Evolutionary conservation across 2,888 invertebrate species (phyloP).

Genomic region (Spatulosminthurus flaviceps): DNA sequence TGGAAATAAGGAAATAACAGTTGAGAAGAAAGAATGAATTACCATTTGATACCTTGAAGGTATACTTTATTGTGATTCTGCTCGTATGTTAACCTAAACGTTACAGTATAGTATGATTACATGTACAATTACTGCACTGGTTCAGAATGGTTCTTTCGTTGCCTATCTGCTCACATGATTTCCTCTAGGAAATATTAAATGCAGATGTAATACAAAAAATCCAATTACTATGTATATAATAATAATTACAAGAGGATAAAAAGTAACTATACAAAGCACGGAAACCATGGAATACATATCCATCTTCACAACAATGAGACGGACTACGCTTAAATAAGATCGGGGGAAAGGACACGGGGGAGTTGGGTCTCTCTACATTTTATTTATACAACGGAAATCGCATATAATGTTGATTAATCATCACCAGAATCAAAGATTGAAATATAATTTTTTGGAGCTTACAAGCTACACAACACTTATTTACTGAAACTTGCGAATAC

Average conservation of each 20-base stretch:
- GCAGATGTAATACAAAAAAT: constrained; percentile 27
- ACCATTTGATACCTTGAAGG: constrained; percentile 16
- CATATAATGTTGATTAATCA: constrained; percentile 6
- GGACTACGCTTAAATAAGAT: constrained; percentile 3
- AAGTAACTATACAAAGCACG: constrained; percentile 12
- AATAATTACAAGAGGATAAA: not conserved
- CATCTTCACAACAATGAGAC: not conserved
- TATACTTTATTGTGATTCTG: constrained; percentile 22
- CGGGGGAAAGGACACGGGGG: too few relatives aligned
- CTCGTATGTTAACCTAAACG: not conserved
- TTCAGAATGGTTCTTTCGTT: constrained; percentile 36
- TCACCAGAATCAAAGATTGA: constrained; percentile 10
- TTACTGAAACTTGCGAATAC: not conserved
- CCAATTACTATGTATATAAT: constrained; percentile 12
- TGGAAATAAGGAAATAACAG: not conserved
- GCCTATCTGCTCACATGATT: constrained; percentile 29
- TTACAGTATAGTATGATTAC: not conserved
- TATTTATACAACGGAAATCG: not conserved
- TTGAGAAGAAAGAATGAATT: not conserved
- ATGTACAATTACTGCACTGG: constrained; percentile 37
- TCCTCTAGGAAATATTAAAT: constrained; percentile 9
- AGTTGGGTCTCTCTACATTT: not conserved
- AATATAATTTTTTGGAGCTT: not conserved
- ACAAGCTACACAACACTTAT: not conserved
- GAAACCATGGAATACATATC: not conserved